phyloP scores from a whole-genome alignment of 1,140 invertebrate genomes.

The Lepidurus couesii region DNA sequence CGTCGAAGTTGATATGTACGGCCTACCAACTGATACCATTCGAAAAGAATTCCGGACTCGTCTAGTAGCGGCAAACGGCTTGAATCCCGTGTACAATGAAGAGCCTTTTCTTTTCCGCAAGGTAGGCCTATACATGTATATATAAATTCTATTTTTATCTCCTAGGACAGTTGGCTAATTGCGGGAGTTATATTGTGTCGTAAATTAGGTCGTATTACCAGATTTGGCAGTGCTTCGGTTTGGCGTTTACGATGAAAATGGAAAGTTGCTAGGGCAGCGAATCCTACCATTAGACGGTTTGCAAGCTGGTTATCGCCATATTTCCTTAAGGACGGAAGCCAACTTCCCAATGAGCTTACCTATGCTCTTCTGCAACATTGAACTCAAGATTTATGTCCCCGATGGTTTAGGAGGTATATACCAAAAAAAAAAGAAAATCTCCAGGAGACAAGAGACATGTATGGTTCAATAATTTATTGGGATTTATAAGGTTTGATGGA shows the following conservation, averaged over 20 bases:
- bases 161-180: constrained; percentile 11
- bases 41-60: constrained; percentile 95
- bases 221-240: constrained; percentile 95
- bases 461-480: background rate
- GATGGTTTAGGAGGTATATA: constrained; percentile 89
- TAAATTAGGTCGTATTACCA: constrained; percentile 78
- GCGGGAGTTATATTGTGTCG: background rate
- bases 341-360: constrained; percentile 98
- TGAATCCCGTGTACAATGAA: constrained; percentile 97
- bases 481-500: constrained; percentile 83
- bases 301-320: constrained; percentile 95
- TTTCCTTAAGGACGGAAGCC: constrained; percentile 93
- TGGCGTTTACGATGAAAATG: constrained; percentile 98
- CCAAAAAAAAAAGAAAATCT: constrained; percentile 32
- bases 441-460: background rate
- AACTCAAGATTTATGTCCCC: constrained; percentile 98
- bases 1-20: constrained; percentile 99
- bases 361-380: constrained; percentile 98
- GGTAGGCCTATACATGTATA: constrained; percentile 52
- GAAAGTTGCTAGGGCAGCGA: constrained; percentile 91
- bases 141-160: background rate
- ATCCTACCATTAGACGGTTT: constrained; percentile 96
- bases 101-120: constrained; percentile 97
- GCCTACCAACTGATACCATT: constrained; percentile 97
- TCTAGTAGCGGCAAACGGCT: constrained; percentile 90